Evolutionary conservation across 2,113 vertebrate genomes (phyloP), one percentile per base, ranked within the genome.

Genomic region (Gobiocypris rarus): DNA sequence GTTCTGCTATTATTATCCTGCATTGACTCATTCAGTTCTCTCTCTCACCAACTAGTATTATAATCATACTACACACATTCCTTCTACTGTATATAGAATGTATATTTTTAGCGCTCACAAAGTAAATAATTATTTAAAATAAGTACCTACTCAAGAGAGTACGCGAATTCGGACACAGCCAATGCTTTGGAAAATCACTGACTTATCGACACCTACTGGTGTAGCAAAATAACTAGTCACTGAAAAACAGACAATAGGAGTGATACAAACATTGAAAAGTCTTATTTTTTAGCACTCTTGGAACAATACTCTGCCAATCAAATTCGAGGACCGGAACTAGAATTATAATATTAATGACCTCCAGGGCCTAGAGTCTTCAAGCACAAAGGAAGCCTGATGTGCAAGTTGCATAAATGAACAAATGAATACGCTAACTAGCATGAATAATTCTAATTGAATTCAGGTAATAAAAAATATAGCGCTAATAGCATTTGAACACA

Each of bases 301-400:
- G 34, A 69, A 67, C 31, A 1, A 9, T 13, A 24, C 38, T 71
- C 10, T n/a, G 34, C 34, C 34, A 41, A 43, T 71, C 38, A 71
- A 43, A 41, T 71, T n/a, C 5, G 10, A 71, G 10, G 22, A 71
- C 5, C 58, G 10, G 58, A 61, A 61, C 58, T 61, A 22, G 15
- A 56, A 56, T 69, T 69, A 71, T 45, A 45, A 45, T 43, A 41
- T 71, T 45, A 45, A 71, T 71, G 69, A 71, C 69, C 22, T 24
- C 38, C 69, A 45, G 38, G 34, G 38, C 38, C 38, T 71, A 45
- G 38, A 71, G 69, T 43, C 9, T 71, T 70, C 67, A 43, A n/a
- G 19, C 67, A 70, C 67, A 38, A 34, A n/a, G 67, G 34, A 43
- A n/a, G 9, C 38, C 67, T 43, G 19, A 70, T 70, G 67, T 70